Base-by-base conservation (phyloP, 1,140 invertebrate species). In the Eumeta japonica region DNA sequence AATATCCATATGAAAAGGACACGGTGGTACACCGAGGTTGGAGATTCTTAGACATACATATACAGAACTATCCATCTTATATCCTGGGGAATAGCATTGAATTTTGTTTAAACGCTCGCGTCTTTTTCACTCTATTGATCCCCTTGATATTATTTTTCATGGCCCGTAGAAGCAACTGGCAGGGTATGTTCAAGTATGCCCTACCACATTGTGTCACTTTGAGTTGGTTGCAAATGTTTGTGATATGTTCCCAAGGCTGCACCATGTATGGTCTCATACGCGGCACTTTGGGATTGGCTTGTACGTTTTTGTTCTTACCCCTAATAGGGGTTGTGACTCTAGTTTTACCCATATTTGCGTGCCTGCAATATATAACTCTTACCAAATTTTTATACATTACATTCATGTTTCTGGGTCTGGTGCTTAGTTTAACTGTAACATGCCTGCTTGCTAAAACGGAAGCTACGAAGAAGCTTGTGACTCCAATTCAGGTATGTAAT, bases 201-300 rank as follows among this genome's bases (percentile, higher is more conserved):
- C 82, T 93, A 24, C 90, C 90, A 0, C 90, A 93, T 64, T 88
- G 89, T 30, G 87, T 92, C 0, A 89, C 88, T 0, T 75, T 92
- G 3, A 89, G 88, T 51, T 93, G 90, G 90, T 83, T 90, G 56
- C 89, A 92, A 51, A 83, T 92, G 49, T 87, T 86, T 19, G 83
- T 90, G 42, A 79, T 87, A 2, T 85, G 83, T 44, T 88, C 88
- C 0, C 87, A 89, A 50, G 86, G 85, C 16, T 85, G 88, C 16
- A 90, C 87, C 0, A 88, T 85, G 68, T 89, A 87, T 52, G 89
- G 89, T 0, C 58, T 92, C 10, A 81, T 88, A 17, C 68, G 90
- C 18, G 87, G 86, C 0, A 84, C 86, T 3, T 62, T 92, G 3
- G 89, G 84, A 0, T 47, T 90, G 12, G 86, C 89, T 3, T 88